Conservation (phyloP, 2,797 vertebrate genomes). For the Capromys pilorides region DNA sequence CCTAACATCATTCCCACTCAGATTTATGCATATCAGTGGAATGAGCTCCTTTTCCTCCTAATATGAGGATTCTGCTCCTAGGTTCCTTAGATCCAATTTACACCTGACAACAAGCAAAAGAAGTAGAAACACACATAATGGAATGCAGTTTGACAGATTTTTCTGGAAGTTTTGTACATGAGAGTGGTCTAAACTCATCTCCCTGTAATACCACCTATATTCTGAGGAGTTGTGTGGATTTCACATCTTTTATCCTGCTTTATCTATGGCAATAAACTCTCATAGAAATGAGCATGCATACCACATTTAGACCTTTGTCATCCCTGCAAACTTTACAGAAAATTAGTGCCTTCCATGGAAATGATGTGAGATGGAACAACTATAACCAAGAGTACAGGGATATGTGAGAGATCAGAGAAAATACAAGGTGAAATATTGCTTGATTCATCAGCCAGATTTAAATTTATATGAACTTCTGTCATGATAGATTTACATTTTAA, state of each 20-base stretch:
- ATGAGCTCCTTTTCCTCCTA: not conserved
- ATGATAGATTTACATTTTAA: not conserved
- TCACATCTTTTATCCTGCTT: not conserved
- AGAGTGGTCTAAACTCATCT: not conserved
- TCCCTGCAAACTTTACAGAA: not conserved
- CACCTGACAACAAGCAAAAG: not conserved
- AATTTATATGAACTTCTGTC: not conserved
- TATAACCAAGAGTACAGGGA: not conserved
- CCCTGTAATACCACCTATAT: not conserved
- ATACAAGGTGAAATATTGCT: not conserved
- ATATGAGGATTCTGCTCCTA: not conserved
- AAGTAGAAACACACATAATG: not conserved
- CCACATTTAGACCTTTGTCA: not conserved
- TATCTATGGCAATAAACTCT: conserved; percentile 11
- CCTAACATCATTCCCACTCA: not conserved
- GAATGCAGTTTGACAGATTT: not conserved
- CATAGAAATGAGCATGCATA: not conserved
- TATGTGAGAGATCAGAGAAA: not conserved
- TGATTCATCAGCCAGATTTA: not conserved
- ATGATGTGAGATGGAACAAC: not conserved
- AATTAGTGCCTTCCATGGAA: not conserved
- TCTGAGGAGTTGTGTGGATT: not conserved
- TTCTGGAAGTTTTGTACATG: not conserved
- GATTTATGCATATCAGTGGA: not conserved
- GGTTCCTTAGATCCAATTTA: not conserved